Evolutionary conservation across 2,113 vertebrate species (phyloP).

Genomic region (Picathartes gymnocephalus): DNA sequence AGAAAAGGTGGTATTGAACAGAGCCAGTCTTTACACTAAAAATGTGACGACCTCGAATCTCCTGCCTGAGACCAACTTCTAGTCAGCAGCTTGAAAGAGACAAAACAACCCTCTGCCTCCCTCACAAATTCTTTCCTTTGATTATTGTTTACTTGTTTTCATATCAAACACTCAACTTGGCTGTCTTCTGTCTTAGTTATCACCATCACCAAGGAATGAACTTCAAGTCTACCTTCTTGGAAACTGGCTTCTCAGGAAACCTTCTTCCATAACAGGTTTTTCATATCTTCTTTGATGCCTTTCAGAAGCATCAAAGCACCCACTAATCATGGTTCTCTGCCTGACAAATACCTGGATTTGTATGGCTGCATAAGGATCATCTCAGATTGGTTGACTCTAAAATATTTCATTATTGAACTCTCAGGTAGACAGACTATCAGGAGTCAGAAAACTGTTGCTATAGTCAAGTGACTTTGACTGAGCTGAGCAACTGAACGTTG

Average conservation of each 20-base stretch:
- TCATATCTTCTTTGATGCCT: background rate
- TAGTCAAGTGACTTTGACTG: background rate
- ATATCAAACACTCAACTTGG: background rate
- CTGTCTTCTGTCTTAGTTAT: background rate
- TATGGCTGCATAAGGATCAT: background rate
- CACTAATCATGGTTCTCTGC: background rate
- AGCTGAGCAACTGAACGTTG: background rate
- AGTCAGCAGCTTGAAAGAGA: background rate
- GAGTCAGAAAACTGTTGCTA: background rate
- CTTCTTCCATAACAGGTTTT: slow-evolving; percentile 14
- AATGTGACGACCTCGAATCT: background rate
- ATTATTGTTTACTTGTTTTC: background rate
- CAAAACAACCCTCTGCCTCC: background rate
- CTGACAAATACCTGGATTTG: background rate
- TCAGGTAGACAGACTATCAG: background rate
- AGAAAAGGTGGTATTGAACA: background rate
- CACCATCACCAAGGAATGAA: background rate
- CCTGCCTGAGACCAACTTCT: background rate
- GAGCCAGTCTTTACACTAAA: background rate
- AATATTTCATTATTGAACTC: background rate
- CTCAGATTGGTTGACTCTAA: background rate
- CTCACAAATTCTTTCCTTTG: background rate
- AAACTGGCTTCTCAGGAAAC: background rate
- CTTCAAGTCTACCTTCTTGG: background rate
- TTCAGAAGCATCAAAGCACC: background rate